A percentile compares a stretch with the other conserved stretches of the same genome.
Conservation (phyloP, 2,113 vertebrate genomes). For the Grantiella picta region DNA sequence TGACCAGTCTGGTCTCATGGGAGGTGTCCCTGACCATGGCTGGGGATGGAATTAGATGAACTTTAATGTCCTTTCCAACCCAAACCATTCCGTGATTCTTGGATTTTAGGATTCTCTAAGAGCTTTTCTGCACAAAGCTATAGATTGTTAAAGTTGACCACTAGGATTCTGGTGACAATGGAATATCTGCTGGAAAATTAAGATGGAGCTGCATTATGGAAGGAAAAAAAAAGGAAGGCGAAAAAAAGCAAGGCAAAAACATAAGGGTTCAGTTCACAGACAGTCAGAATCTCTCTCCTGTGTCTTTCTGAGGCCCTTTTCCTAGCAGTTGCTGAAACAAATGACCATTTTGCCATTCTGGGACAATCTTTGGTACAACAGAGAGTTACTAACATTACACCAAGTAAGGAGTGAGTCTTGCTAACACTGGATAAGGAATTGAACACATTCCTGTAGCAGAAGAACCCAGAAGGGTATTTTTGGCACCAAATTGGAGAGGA, state of each 20-base stretch:
- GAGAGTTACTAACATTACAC: not conserved
- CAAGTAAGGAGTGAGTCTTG: not conserved
- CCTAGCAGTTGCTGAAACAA: accelerated
- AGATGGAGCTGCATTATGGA: not conserved
- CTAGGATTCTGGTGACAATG: not conserved
- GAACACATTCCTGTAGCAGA: not conserved
- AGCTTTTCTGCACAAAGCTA: not conserved
- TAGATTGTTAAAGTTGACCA: not conserved
- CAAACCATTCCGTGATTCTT: too few species aligned
- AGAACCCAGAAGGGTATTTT: not conserved
- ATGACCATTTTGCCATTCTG: not conserved
- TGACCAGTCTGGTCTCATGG: not conserved
- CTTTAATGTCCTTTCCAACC: not conserved
- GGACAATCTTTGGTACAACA: not conserved
- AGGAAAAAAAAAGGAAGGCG: not conserved
- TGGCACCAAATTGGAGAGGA: accelerated
- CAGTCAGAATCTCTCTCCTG: not conserved
- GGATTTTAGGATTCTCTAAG: not conserved
- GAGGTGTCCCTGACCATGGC: not conserved
- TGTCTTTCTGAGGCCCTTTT: not conserved
- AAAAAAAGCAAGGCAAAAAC: not conserved
- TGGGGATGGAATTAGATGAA: not conserved
- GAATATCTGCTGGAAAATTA: not conserved
- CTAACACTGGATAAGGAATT: not conserved
- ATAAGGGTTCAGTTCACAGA: not conserved